Percentiles rank a stretch among this genome's conserved stretches.
Evolutionary conservation across 2,888 invertebrate genomes (phyloP).

Genomic region (Tanypteryx hageni): DNA sequence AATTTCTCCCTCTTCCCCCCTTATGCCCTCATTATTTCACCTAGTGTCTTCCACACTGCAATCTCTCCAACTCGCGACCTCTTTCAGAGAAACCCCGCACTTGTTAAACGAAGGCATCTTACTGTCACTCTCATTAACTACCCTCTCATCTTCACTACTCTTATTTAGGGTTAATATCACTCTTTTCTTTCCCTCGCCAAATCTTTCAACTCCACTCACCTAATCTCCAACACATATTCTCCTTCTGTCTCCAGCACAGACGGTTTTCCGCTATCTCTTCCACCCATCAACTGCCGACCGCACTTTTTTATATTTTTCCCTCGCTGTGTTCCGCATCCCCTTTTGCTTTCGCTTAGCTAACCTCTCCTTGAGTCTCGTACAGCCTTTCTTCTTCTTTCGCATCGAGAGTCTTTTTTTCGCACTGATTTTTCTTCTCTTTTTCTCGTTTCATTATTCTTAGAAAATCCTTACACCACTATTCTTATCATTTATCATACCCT

Average conservation of each 20-base stretch:
- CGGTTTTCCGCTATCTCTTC: neutral
- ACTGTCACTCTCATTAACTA: neutral
- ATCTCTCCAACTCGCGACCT: neutral
- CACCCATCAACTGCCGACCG: slow-evolving; percentile 4
- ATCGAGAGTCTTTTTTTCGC: neutral
- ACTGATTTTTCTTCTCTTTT: neutral
- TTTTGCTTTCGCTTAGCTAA: neutral
- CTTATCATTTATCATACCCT: neutral
- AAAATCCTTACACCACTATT: neutral
- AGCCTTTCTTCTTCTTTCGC: neutral
- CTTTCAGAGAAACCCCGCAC: neutral
- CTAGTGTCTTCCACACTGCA: neutral
- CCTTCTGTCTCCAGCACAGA: neutral
- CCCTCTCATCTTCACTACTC: too few species aligned
- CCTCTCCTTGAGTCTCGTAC: neutral
- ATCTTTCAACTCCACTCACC: neutral
- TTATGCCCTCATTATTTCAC: neutral
- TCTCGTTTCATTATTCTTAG: neutral
- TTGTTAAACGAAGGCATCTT: slow-evolving; percentile 4
- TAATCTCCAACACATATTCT: neutral
- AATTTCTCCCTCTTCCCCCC: neutral
- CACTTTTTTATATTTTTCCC: neutral
- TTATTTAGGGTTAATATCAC: neutral
- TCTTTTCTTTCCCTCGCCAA: neutral
- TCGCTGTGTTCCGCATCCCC: neutral